These are phyloP conservation scores for Takifugu flavidus DNA, from an alignment of 2,113 vertebrate genomes.

Conservation along the genomic window DNA sequence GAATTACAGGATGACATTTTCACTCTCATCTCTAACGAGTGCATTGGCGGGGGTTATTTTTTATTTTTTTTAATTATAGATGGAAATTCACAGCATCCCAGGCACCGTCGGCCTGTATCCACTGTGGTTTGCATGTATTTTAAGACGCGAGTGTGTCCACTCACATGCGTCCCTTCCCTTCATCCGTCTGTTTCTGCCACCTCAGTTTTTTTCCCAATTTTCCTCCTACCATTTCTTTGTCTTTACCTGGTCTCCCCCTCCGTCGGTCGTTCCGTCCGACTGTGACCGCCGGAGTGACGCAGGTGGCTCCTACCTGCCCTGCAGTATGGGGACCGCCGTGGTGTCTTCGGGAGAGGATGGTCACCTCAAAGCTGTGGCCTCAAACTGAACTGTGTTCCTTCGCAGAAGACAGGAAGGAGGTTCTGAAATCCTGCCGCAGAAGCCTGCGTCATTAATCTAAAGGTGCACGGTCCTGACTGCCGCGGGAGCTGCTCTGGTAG, in stretches of 20 bases:
- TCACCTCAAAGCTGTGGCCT: no score
- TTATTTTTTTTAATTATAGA: not conserved
- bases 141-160: constrained; percentile 15
- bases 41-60: not conserved
- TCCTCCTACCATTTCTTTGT: constrained; percentile 13
- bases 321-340: constrained; percentile 18
- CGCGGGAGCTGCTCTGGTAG: not conserved
- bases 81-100: constrained; percentile 10
- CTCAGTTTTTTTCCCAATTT: constrained; percentile 19
- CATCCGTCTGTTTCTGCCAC: constrained; percentile 31
- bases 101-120: not conserved
- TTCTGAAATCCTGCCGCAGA: no score
- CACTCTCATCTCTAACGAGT: constrained; percentile 38
- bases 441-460: not conserved
- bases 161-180: constrained; percentile 22
- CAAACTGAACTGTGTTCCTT: no score
- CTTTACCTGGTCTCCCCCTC: constrained; percentile 29
- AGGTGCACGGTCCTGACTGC: not conserved
- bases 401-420: no score
- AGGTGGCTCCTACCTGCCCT: constrained; percentile 65
- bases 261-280: constrained; percentile 29
- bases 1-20: constrained; percentile 59
- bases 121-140: constrained; percentile 28
- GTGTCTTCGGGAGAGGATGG: no score
- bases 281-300: constrained; percentile 54